These are phyloP conservation scores for Hipposideros larvatus DNA, from an alignment of 2,797 vertebrate genomes.

Conservation along the genomic window DNA sequence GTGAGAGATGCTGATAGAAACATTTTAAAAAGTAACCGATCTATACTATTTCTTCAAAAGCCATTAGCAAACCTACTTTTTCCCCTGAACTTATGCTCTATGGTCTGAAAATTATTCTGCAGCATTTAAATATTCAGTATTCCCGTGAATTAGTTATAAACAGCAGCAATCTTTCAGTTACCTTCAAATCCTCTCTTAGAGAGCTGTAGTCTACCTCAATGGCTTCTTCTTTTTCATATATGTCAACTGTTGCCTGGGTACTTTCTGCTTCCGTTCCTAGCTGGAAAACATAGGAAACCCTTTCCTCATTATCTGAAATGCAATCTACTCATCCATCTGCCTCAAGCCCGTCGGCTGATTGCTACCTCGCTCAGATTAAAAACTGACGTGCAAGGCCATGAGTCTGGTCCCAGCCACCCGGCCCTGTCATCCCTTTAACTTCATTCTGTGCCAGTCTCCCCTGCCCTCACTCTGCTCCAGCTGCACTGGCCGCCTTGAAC, in stretches of 20 bases:
- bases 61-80: not conserved
- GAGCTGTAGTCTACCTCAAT: slow-evolving; percentile 93
- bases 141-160: not conserved
- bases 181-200: slow-evolving; percentile 89
- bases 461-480: not conserved
- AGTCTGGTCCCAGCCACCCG: not conserved
- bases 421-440: not conserved
- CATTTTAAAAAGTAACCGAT: not conserved
- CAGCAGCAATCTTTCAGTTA: slow-evolving; percentile 75
- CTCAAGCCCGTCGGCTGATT: not conserved
- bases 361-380: not conserved
- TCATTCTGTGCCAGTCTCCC: not conserved
- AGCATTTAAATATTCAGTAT: not conserved
- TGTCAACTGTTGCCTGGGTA: slow-evolving; percentile 80
- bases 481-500: not conserved
- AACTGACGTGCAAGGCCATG: not conserved
- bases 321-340: rapidly evolving
- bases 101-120: not conserved
- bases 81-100: not conserved
- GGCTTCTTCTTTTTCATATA: slow-evolving; percentile 93
- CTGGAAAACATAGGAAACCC: slow-evolving; percentile 83
- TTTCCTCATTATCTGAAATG: not conserved
- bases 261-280: slow-evolving; percentile 89
- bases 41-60: not conserved
- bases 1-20: not conserved